phyloP scores from a whole-genome alignment of 1,140 invertebrate species.

The Caenorhabditis remanei region DNA sequence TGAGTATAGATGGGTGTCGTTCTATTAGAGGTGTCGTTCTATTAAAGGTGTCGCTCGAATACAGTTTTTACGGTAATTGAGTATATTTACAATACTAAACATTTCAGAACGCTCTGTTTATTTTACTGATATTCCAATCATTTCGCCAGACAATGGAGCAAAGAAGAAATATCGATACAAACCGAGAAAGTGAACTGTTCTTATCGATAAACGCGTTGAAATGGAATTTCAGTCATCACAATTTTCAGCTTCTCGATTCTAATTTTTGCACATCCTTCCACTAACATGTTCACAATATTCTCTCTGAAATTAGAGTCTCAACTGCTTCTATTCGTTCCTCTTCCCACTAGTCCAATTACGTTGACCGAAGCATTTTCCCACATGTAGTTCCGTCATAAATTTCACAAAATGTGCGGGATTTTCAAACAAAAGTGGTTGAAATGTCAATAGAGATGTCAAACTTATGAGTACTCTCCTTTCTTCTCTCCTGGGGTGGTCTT shows the following conservation, averaged over 20 bases:
- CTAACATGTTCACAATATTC: no score
- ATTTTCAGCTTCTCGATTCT: no score
- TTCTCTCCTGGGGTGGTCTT: slow-evolving; percentile 1
- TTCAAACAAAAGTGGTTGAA: slow-evolving; percentile 33
- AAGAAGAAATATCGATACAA: slow-evolving; percentile 51
- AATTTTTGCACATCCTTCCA: no score
- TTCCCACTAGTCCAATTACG: not conserved
- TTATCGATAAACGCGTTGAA: not conserved
- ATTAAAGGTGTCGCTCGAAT: no score
- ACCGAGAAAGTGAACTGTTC: not conserved
- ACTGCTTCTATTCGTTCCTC: not conserved
- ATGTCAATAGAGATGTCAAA: slow-evolving; percentile 50
- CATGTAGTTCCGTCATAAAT: slow-evolving; percentile 14
- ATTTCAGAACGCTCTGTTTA: slow-evolving; percentile 33
- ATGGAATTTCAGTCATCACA: no score
- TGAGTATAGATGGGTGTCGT: no score
- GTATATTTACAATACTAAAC: not conserved
- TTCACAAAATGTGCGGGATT: not conserved
- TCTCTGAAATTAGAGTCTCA: not conserved
- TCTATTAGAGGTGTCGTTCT: no score
- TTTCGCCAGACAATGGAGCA: not conserved
- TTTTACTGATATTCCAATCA: not conserved
- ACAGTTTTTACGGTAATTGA: no score
- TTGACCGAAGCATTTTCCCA: not conserved
- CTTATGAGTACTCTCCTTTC: slow-evolving; percentile 19